These are phyloP conservation scores for Griposia aprilina DNA, from an alignment of 2,888 invertebrate species.

Conservation along the genomic window DNA sequence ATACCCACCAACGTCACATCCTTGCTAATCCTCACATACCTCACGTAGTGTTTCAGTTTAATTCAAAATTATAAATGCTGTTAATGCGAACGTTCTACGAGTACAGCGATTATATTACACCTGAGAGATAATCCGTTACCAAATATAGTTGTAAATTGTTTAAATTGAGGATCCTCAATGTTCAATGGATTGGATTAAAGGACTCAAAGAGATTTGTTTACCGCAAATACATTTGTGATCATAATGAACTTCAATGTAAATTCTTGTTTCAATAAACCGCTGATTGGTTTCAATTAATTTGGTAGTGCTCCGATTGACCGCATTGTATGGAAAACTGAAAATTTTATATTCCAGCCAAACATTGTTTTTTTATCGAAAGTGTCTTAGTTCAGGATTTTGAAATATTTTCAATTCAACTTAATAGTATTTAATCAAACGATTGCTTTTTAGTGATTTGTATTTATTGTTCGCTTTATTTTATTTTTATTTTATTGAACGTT, in stretches of 20 bases:
- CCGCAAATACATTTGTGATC: background rate
- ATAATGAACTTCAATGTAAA: background rate
- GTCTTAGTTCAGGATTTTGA: too few species aligned
- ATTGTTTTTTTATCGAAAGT: too few species aligned
- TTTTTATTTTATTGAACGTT: background rate
- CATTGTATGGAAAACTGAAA: too few species aligned
- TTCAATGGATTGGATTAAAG: background rate
- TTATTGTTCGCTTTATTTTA: background rate
- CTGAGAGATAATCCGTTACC: background rate
- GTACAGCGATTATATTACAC: background rate
- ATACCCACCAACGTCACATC: background rate
- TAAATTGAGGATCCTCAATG: background rate
- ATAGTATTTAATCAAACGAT: background rate
- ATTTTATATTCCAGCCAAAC: too few species aligned
- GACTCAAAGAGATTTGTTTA: background rate
- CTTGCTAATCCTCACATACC: background rate
- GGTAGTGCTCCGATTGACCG: background rate
- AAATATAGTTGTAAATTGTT: background rate
- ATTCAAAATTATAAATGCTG: background rate
- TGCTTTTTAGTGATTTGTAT: background rate
- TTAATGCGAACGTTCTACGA: background rate
- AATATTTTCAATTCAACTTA: background rate
- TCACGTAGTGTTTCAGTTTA: constrained; percentile 13
- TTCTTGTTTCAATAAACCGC: constrained; percentile 3
- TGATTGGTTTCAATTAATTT: constrained; percentile 9